Conservation (phyloP, 2,113 vertebrate genomes). For the Pangasianodon hypophthalmus region DNA sequence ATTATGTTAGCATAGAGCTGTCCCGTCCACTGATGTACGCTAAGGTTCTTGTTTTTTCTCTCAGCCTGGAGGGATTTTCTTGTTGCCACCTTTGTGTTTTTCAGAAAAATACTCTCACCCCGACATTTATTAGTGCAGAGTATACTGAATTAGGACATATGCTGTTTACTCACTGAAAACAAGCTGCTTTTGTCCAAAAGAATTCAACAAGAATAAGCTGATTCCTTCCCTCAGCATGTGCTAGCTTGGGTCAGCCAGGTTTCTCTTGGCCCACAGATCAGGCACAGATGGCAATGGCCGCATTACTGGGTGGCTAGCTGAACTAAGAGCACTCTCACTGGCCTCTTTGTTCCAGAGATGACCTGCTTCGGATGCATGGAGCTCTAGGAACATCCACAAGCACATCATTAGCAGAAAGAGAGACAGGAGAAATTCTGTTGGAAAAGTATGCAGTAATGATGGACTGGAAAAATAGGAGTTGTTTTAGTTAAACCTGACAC, state of each 20-base stretch:
- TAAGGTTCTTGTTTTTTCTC: not conserved
- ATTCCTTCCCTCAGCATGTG: slow-evolving; percentile 4
- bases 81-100: not conserved
- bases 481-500: slow-evolving; percentile 10
- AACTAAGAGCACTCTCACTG: slow-evolving; percentile 64
- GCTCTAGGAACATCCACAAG: slow-evolving; percentile 1
- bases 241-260: slow-evolving; percentile 36
- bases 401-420: slow-evolving; percentile 42
- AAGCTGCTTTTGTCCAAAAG: not conserved
- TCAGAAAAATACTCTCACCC: not conserved
- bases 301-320: slow-evolving; percentile 58
- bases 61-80: not conserved
- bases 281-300: slow-evolving; percentile 55
- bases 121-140: not conserved
- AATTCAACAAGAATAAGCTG: slow-evolving; percentile 21
- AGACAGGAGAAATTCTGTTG: slow-evolving; percentile 1
- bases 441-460: slow-evolving; percentile 16
- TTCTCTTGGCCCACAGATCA: slow-evolving; percentile 40
- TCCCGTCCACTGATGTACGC: not conserved
- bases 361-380: slow-evolving; percentile 32
- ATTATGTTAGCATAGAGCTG: not conserved
- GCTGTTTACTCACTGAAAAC: slow-evolving; percentile 20
- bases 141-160: not conserved
- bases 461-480: slow-evolving; percentile 24
- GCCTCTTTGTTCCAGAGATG: slow-evolving; percentile 43